These are phyloP conservation scores for Misgurnus mizolepis DNA, from an alignment of 2,113 vertebrate genomes.

Conservation along the genomic window DNA sequence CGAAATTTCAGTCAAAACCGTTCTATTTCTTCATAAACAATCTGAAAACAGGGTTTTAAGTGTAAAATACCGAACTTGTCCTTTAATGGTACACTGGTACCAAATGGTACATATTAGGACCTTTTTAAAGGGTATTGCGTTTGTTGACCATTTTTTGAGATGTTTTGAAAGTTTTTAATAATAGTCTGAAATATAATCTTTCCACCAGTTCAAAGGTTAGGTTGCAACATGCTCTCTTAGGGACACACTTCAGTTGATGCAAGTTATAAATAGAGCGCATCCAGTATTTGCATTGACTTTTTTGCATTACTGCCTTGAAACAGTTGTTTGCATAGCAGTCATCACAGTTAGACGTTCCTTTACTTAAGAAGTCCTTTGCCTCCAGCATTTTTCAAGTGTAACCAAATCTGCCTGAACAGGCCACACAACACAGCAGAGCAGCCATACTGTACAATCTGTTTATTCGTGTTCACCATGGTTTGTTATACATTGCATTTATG, in stretches of 20 bases:
- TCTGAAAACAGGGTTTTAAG: too few species aligned
- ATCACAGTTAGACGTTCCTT: not conserved
- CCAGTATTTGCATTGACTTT: not conserved
- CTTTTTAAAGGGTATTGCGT: too few species aligned
- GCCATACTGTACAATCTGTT: not conserved
- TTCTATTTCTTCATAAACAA: too few species aligned
- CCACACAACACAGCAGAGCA: not conserved
- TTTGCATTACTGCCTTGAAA: not conserved
- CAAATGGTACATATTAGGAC: too few species aligned
- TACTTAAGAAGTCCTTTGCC: not conserved
- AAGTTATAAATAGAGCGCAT: not conserved
- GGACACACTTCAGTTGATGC: not conserved
- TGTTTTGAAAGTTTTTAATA: conserved; percentile 20
- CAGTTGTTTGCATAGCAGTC: not conserved
- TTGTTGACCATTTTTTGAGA: too few species aligned
- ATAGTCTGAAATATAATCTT: conserved; percentile 22
- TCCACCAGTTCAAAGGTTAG: conserved; percentile 46
- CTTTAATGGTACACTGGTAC: too few species aligned
- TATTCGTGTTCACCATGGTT: not conserved
- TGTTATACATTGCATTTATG: not conserved
- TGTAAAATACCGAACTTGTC: too few species aligned
- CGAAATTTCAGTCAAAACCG: too few species aligned
- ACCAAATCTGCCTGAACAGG: conserved; percentile 12
- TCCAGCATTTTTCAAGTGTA: conserved; percentile 1
- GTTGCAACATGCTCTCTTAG: conserved; percentile 35